A percentile compares a stretch with the other conserved stretches of the same genome.
phyloP scores from a whole-genome alignment of 1,140 invertebrate genomes.

The Drosophila persimilis region DNA sequence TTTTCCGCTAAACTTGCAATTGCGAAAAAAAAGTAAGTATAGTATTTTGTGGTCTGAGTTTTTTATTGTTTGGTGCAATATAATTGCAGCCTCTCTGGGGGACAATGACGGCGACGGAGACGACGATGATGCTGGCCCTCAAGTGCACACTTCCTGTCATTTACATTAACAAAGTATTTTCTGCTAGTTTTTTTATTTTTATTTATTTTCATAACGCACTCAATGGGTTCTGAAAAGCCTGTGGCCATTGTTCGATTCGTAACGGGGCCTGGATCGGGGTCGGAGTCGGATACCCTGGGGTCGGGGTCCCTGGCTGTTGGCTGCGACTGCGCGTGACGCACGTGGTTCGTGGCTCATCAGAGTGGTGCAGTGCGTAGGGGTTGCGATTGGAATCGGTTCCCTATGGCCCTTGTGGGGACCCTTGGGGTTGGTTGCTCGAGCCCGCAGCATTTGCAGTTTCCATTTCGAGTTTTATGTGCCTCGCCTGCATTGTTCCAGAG shows the following conservation, averaged over 20 bases:
- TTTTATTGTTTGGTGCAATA: constrained; percentile 14
- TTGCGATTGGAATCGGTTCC: constrained; percentile 31
- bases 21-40: constrained; percentile 3
- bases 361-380: constrained; percentile 49
- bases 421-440: constrained; percentile 53
- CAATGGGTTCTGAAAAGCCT: constrained; percentile 68
- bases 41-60: constrained; percentile 15
- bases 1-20: constrained; percentile 48
- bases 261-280: constrained; percentile 44
- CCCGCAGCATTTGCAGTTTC: constrained; percentile 58
- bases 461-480: constrained; percentile 18
- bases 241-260: constrained; percentile 65
- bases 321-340: constrained; percentile 72
- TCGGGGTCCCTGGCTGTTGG: constrained; percentile 43
- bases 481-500: constrained; percentile 53
- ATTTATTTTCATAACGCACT: constrained; percentile 68
- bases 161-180: constrained; percentile 63
- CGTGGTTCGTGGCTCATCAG: constrained; percentile 57
- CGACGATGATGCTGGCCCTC: constrained; percentile 38
- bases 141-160: constrained; percentile 78
- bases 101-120: constrained; percentile 10
- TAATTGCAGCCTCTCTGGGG: constrained; percentile 44
- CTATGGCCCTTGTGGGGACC: neutral
- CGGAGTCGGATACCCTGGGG: constrained; percentile 16
- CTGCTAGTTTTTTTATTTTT: constrained; percentile 39